Evolutionary conservation across 2,888 invertebrate species (phyloP), one percentile per base, ranked within the genome.

Genomic region (Onchidella celtica): DNA sequence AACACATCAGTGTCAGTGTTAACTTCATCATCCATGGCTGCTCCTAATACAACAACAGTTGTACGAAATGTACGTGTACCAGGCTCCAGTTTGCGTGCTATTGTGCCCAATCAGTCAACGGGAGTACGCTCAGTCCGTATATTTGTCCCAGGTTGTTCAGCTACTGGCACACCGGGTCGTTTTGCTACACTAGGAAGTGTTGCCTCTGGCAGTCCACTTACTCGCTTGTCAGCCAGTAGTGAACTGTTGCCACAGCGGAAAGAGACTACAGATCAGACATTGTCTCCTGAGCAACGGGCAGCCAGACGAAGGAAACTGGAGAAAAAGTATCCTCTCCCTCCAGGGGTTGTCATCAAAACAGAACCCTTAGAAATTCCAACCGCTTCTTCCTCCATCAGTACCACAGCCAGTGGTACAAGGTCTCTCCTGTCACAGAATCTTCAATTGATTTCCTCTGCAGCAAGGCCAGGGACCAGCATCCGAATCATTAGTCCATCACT

Each of bases 311-410:
- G 83, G 14, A 72, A 70, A 27, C 55, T 85, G 0, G 82, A 82
- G 38, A 78, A 78, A 32, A 83, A 81, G 32, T 85, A 85, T 73
- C 84, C 85, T 6, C 63, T 85, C 9, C 85, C 84, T 55, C 81
- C 83, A 21, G 82, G 83, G 14, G 84, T 84, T 21, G 79, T 82
- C n/a, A 84, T 86, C 29, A 86, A 86, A 72, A 77, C 83, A 32
- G 85, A 85, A 68, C 83, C 84, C 14, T 14, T 76, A 27, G 81
- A 81, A 6, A 47, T n/a, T 27, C 55, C 34, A 3, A 29, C 74
- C 0, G 40, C 32, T 29, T 38, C 74, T 1, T 32, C 80, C 36
- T 11, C 68, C n/a, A 14, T 57, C 21, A 27, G 29, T n/a, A 66
- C 68, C 21, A 1, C 73, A 59, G 61, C 34, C 0, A 40, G 69